phyloP scores from a whole-genome alignment of 2,888 invertebrate species.

The Scaptomyza caliginosa region DNA sequence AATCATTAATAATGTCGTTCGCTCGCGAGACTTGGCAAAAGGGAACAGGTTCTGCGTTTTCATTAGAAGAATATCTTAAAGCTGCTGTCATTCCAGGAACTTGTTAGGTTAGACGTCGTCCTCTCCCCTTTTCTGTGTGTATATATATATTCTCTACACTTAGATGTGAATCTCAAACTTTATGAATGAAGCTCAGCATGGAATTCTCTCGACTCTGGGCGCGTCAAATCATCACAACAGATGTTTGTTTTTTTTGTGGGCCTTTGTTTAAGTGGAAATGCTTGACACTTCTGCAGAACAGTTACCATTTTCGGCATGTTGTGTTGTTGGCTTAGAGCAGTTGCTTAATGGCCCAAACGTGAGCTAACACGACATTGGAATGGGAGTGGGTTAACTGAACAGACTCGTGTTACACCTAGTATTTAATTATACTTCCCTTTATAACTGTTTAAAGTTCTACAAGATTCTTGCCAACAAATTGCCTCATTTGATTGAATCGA shows the following conservation, averaged over 20 bases:
- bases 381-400: slow-evolving; percentile 8
- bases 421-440: too few species aligned
- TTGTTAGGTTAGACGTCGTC: slow-evolving; percentile 51
- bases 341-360: slow-evolving; percentile 66
- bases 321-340: too few species aligned
- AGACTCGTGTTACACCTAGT: neutral
- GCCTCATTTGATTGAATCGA: too few species aligned
- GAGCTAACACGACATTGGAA: slow-evolving; percentile 39
- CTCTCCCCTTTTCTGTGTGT: slow-evolving; percentile 8
- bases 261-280: slow-evolving; percentile 53
- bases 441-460: too few species aligned
- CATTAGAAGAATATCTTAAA: slow-evolving; percentile 46
- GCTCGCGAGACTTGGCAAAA: neutral
- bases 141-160: slow-evolving; percentile 36
- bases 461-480: too few species aligned
- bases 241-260: slow-evolving; percentile 29
- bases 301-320: slow-evolving; percentile 45
- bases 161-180: slow-evolving; percentile 61
- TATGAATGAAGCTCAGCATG: slow-evolving; percentile 60
- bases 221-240: slow-evolving; percentile 11
- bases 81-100: slow-evolving; percentile 61
- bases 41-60: slow-evolving; percentile 45
- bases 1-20: slow-evolving; percentile 69
- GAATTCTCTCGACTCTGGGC: slow-evolving; percentile 11
- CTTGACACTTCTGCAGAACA: slow-evolving; percentile 69